Conservation (phyloP, 1,140 invertebrate species). For the Alviniconcha marisindica region DNA sequence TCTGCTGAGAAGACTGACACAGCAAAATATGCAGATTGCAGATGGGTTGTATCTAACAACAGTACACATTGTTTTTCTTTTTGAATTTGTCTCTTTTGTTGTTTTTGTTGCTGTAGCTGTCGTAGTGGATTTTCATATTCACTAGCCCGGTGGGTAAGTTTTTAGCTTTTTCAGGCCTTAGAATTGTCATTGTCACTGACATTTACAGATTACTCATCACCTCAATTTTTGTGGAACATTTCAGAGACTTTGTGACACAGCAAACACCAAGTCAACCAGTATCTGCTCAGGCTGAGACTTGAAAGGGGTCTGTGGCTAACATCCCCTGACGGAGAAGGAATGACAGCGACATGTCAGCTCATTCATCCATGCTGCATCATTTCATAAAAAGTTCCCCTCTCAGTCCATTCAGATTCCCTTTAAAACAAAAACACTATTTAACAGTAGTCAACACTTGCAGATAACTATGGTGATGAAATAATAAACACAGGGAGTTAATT, state of each 20-base stretch:
- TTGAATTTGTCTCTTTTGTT: background rate
- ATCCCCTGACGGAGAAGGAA: background rate
- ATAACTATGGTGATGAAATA: too few species aligned
- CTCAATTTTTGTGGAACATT: background rate
- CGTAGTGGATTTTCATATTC: too few species aligned
- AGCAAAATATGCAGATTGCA: too few species aligned
- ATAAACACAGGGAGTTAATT: too few species aligned
- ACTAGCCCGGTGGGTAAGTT: too few species aligned
- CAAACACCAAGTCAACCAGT: conserved; percentile 15
- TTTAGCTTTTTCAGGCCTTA: too few species aligned
- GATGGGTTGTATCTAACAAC: background rate
- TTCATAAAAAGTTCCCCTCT: background rate
- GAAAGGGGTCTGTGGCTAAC: background rate
- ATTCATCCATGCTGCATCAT: background rate
- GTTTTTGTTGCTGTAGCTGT: background rate
- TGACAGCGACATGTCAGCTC: background rate
- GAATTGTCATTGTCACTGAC: too few species aligned
- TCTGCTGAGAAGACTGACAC: too few species aligned
- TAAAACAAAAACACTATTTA: too few species aligned
- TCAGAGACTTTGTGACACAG: conserved; percentile 3
- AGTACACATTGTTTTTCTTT: background rate
- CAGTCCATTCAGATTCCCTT: too few species aligned
- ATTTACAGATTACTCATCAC: background rate
- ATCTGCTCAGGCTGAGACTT: background rate
- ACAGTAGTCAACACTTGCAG: too few species aligned